These are phyloP conservation scores for Lysandra coridon DNA, from an alignment of 2,888 invertebrate genomes.

Conservation along the genomic window DNA sequence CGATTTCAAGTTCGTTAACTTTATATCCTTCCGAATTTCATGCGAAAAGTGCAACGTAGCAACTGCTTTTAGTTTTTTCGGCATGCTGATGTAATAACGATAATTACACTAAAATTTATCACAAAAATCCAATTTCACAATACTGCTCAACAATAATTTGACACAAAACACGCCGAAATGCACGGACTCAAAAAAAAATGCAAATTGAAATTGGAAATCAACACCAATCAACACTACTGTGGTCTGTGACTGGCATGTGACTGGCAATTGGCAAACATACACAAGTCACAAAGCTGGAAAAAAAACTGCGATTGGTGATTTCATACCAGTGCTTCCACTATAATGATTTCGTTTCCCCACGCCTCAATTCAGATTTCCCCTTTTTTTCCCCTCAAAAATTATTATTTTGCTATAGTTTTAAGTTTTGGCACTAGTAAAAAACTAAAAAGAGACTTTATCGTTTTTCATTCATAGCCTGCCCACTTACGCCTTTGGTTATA, in stretches of 20 bases:
- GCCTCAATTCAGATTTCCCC: no score
- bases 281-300: no score
- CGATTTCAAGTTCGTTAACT: constrained; percentile 68
- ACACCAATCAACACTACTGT: neutral
- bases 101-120: constrained; percentile 26
- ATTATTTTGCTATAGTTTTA: no score
- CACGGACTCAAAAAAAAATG: no score
- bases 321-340: neutral
- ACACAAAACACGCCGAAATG: neutral
- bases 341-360: no score
- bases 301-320: neutral
- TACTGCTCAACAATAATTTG: neutral
- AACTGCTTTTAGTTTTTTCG: constrained; percentile 75
- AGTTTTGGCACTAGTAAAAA: no score
- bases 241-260: no score
- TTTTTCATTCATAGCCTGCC: no score
- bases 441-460: no score
- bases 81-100: constrained; percentile 56
- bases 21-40: constrained; percentile 77
- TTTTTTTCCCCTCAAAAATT: no score
- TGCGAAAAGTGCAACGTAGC: constrained; percentile 75
- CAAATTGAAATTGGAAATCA: neutral
- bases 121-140: constrained; percentile 29
- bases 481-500: no score
- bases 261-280: no score